A percentile compares a stretch with the other conserved stretches of the same genome.
These are phyloP conservation scores for Drosophila borealis DNA, from an alignment of 2,888 invertebrate genomes.

Conservation along the genomic window DNA sequence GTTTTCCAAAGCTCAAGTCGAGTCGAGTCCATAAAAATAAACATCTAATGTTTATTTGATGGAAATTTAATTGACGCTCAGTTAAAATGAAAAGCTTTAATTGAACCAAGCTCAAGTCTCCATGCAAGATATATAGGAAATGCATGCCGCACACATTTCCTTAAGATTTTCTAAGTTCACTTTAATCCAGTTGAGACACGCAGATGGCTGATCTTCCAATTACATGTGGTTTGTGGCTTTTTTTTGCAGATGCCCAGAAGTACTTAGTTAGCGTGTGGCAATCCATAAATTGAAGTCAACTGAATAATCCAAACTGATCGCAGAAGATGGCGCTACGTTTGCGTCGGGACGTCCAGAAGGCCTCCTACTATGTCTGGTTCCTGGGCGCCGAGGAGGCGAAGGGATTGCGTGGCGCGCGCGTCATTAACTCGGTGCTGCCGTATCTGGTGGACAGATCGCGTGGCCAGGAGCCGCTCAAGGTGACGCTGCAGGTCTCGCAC, in stretches of 20 bases:
- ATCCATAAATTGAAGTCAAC: slow-evolving; percentile 35
- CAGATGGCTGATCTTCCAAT: neutral
- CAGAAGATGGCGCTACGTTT: slow-evolving; percentile 91
- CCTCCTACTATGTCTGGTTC: slow-evolving; percentile 96
- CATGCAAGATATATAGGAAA: too few species aligned
- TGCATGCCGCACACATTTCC: too few species aligned
- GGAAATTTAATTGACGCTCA: too few species aligned
- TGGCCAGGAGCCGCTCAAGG: slow-evolving; percentile 94
- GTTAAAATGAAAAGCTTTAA: too few species aligned
- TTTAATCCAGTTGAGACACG: neutral
- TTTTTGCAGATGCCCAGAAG: slow-evolving; percentile 22
- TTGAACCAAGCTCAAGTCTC: too few species aligned
- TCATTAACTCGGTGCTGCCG: slow-evolving; percentile 93
- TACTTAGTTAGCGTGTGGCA: slow-evolving; percentile 17
- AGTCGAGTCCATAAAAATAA: too few species aligned
- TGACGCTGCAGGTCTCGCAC: slow-evolving; percentile 95
- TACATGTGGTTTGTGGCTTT: neutral
- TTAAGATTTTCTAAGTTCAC: too few species aligned
- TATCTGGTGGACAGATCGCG: slow-evolving; percentile 93
- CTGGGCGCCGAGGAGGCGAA: slow-evolving; percentile 97
- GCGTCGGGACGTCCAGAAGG: slow-evolving; percentile 95
- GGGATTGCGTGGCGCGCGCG: slow-evolving; percentile 93
- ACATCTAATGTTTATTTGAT: too few species aligned
- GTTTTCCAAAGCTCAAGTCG: too few species aligned
- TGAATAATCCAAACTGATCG: slow-evolving; percentile 30